Conservation (phyloP, 2,113 vertebrate genomes). For the Hypomesus transpacificus region DNA sequence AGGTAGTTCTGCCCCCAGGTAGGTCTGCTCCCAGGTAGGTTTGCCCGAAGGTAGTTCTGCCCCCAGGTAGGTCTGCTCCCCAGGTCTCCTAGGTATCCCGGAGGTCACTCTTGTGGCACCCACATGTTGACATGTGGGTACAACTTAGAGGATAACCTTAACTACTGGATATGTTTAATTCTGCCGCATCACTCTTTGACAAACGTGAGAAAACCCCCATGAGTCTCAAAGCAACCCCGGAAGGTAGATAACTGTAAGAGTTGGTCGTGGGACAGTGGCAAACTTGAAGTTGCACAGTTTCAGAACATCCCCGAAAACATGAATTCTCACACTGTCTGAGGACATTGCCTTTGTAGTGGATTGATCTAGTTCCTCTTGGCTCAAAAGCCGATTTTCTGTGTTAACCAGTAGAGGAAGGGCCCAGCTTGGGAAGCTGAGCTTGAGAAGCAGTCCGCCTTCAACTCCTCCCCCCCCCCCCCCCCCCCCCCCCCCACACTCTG, state of each 20-base stretch:
- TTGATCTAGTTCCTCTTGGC: constrained; percentile 23
- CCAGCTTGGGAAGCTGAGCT: constrained; percentile 53
- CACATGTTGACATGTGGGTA: too few relatives aligned
- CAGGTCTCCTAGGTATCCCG: too few relatives aligned
- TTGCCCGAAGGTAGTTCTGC: constrained; percentile 73
- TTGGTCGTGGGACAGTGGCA: too few relatives aligned
- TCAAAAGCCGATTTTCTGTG: constrained; percentile 19
- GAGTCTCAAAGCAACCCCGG: constrained; percentile 19
- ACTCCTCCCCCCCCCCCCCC: constrained; percentile 21
- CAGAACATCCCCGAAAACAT: too few relatives aligned
- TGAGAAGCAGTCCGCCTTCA: constrained; percentile 43
- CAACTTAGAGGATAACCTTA: too few relatives aligned
- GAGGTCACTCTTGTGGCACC: too few relatives aligned
- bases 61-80: background rate
- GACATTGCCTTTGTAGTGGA: too few relatives aligned
- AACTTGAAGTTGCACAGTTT: too few relatives aligned
- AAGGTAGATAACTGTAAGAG: too few relatives aligned
- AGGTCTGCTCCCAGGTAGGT: constrained; percentile 71
- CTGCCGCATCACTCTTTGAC: constrained; percentile 25
- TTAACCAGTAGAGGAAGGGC: constrained; percentile 17
- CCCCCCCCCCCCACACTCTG: constrained; percentile 39
- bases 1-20: constrained; percentile 66
- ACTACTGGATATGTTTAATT: too few relatives aligned
- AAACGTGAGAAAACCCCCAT: constrained; percentile 5
- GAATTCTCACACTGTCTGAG: too few relatives aligned